These are phyloP conservation scores for Rhabdophis nuchalis DNA, from an alignment of 2,797 vertebrate genomes.

Conservation along the genomic window DNA sequence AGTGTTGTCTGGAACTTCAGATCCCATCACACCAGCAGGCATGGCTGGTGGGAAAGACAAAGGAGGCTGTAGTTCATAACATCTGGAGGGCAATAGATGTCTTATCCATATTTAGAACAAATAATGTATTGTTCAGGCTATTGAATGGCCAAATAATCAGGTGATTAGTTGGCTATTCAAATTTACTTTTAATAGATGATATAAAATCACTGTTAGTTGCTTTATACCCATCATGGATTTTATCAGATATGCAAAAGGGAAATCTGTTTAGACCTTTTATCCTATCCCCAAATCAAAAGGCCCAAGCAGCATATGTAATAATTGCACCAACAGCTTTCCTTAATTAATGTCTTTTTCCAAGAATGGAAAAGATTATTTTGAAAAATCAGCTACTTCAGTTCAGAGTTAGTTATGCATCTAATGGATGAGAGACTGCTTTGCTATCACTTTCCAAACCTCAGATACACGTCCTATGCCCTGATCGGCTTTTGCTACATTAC, in stretches of 20 bases:
- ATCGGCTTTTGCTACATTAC: background rate
- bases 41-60: background rate
- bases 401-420: background rate
- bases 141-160: no score
- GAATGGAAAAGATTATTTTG: background rate
- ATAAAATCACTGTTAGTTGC: background rate
- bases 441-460: conserved; percentile 15
- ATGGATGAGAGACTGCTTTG: background rate
- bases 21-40: background rate
- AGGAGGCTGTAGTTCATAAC: background rate
- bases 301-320: background rate
- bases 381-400: background rate
- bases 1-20: background rate
- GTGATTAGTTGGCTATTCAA: conserved; percentile 11
- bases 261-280: background rate
- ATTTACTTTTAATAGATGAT: background rate
- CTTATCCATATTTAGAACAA: background rate
- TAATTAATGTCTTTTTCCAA: background rate
- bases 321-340: conserved; percentile 19
- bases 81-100: background rate
- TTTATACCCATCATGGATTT: background rate
- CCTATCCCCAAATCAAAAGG: background rate
- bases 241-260: background rate
- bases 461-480: background rate
- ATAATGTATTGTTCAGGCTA: background rate